A percentile compares a stretch with the other conserved stretches of the same genome.
Evolutionary conservation across 2,113 vertebrate species (phyloP).

Genomic region (Puffinus mauretanicus): DNA sequence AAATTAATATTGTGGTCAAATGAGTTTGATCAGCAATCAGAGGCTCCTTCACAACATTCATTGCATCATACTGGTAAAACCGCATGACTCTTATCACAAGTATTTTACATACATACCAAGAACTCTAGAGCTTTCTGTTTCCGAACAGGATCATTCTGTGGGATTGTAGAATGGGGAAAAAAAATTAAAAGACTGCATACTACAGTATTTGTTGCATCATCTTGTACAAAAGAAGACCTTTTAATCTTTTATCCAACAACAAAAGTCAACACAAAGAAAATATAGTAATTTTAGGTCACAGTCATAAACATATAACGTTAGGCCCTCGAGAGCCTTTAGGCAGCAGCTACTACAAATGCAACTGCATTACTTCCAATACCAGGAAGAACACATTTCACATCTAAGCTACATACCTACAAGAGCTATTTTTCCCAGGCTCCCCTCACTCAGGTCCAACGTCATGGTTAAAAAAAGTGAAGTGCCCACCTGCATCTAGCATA

Average conservation of each 20-base stretch:
- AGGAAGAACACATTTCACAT: not conserved
- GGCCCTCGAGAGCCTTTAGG: not conserved
- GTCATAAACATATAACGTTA: not conserved
- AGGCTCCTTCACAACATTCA: not conserved
- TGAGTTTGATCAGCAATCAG: not conserved
- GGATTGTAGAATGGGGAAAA: not conserved
- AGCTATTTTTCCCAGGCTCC: not conserved
- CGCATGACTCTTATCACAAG: not conserved
- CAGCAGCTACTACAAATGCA: not conserved
- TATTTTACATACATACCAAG: constrained; percentile 40
- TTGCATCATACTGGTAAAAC: not conserved
- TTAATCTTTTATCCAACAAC: not conserved
- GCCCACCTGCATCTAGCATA: not conserved
- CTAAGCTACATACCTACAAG: not conserved
- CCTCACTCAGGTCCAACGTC: not conserved
- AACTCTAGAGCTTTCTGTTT: constrained; percentile 58
- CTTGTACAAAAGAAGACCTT: not conserved
- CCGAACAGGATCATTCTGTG: constrained; percentile 48
- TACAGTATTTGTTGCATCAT: not conserved
- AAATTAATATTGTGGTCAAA: not conserved
- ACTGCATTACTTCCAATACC: not conserved
- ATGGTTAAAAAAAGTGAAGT: not conserved
- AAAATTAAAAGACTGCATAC: not conserved
- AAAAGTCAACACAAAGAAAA: not conserved
- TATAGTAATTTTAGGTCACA: not conserved